Percentiles rank a stretch among this genome's conserved stretches.
Evolutionary conservation across 2,113 vertebrate genomes (phyloP).

Genomic region (Pheucticus melanocephalus): DNA sequence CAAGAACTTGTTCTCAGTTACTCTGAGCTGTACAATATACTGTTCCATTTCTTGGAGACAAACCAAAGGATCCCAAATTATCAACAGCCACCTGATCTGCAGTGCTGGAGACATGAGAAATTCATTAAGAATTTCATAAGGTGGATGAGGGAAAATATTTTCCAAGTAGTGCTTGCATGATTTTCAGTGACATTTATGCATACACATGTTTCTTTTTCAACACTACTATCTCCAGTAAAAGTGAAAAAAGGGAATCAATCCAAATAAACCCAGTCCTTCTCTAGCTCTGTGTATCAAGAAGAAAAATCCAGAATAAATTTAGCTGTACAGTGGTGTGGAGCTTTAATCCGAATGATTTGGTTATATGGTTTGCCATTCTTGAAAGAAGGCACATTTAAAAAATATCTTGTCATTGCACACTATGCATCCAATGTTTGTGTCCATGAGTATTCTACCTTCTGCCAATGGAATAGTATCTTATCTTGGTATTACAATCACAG

Average conservation of each 20-base stretch:
- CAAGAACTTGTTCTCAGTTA: not conserved
- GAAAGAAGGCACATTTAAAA: not conserved
- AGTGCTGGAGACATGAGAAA: not conserved
- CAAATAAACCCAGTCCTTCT: not conserved
- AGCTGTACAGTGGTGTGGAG: not conserved
- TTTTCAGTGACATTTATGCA: not conserved
- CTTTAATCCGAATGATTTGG: not conserved
- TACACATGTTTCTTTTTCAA: not conserved
- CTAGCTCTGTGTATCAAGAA: not conserved
- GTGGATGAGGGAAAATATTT: not conserved
- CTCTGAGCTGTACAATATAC: not conserved
- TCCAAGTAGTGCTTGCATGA: not conserved
- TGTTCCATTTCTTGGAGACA: not conserved
- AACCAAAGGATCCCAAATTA: not conserved
- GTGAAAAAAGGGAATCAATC: not conserved
- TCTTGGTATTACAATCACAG: not conserved
- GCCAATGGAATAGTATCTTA: not conserved
- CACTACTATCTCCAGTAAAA: not conserved
- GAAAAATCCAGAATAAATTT: not conserved
- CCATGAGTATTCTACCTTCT: not conserved
- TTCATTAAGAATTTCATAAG: not conserved
- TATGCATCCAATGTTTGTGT: fast-evolving
- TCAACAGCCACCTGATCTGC: not conserved
- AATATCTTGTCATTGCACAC: not conserved
- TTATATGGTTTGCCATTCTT: not conserved